Evolutionary conservation across 2,113 vertebrate genomes (phyloP).

Genomic region (Bubalus kerabau): DNA sequence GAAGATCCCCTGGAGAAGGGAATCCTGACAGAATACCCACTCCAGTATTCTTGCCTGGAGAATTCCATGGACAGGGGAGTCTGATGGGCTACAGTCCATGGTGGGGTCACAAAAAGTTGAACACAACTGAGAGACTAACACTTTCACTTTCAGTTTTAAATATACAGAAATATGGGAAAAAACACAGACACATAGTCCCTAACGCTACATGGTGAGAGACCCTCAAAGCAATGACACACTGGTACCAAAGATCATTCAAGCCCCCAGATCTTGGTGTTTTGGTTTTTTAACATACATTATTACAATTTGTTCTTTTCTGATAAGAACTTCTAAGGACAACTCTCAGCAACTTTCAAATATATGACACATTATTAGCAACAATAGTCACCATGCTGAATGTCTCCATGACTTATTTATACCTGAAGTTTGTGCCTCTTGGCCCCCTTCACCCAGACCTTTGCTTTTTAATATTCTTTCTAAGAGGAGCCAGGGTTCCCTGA

Average conservation of each 20-base stretch:
- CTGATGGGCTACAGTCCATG: neutral
- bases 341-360: neutral
- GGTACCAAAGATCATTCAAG: neutral
- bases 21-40: neutral
- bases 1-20: neutral
- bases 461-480: neutral
- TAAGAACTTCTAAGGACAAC: neutral
- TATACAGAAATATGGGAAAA: neutral
- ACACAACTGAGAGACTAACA: neutral
- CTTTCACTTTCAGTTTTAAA: neutral
- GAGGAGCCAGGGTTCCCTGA: neutral
- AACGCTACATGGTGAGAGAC: neutral
- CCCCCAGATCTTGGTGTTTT: neutral
- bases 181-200: neutral
- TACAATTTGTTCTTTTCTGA: neutral
- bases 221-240: neutral
- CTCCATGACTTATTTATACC: neutral
- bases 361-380: neutral
- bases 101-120: neutral
- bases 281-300: neutral
- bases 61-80: neutral
- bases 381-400: neutral
- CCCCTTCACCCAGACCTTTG: neutral
- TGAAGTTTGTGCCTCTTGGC: neutral
- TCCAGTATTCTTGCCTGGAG: neutral